phyloP scores from a whole-genome alignment of 2,113 vertebrate genomes.

The Macrotus californicus region DNA sequence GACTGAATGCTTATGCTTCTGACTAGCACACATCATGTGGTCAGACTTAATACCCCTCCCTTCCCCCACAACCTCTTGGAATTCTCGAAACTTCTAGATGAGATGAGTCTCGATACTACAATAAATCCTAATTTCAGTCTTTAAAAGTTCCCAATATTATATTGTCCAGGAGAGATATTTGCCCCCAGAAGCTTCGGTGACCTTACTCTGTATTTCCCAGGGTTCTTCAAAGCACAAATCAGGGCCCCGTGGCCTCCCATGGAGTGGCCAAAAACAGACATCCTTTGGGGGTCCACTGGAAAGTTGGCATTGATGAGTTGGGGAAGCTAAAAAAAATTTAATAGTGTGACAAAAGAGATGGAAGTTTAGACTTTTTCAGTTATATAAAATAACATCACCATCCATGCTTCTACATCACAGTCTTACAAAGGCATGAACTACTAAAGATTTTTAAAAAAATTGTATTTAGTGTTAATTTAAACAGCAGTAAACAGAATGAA shows the following conservation, averaged over 20 bases:
- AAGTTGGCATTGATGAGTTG: too few relatives aligned
- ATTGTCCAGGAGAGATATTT: not conserved
- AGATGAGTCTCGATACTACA: not conserved
- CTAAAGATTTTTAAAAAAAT: not conserved
- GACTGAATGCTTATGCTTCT: not conserved
- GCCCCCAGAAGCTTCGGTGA: not conserved
- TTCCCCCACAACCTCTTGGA: not conserved
- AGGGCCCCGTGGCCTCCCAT: too few relatives aligned
- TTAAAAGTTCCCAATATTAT: not conserved
- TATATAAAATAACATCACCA: not conserved
- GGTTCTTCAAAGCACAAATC: too few relatives aligned
- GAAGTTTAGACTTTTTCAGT: not conserved
- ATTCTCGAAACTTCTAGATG: not conserved
- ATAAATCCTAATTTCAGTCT: not conserved
- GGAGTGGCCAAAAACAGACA: too few relatives aligned
- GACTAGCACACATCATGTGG: not conserved
- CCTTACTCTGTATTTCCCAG: conserved; percentile 42
- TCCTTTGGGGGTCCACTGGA: too few relatives aligned
- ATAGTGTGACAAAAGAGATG: not conserved
- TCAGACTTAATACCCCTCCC: not conserved
- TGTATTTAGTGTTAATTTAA: not conserved
- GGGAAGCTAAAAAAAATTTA: conserved; percentile 50
- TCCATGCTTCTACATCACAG: not conserved
- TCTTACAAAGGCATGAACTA: not conserved
- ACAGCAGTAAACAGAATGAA: not conserved